Evolutionary conservation across 2,797 vertebrate genomes (phyloP), one percentile per base, ranked within the genome.

Genomic region (Gymnoscopelus microlampas): DNA sequence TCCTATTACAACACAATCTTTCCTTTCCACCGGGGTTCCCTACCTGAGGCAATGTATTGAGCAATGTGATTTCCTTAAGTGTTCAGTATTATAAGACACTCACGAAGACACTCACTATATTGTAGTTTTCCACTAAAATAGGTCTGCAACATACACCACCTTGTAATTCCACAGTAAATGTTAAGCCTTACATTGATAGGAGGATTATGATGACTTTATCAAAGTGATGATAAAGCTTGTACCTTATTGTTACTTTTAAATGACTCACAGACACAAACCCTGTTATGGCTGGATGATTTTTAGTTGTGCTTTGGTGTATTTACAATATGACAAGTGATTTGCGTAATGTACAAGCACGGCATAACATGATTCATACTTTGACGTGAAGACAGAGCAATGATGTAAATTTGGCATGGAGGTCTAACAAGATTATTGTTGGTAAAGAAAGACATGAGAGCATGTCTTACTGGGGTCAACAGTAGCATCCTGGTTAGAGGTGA

Each of bases 111-210:
- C 3, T 19, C 2, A 51, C 32, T 4, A 44, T 50, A 57, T 59
- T 60, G 73, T 76, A 68, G 47, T 4, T 82, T 84, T 75, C 62
- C 63, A 70, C 14, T 4, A 11, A 26, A 11, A 23, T 0, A n/a
- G 10, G 60, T 68, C 47, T 11, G 35, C 1, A 55, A 44, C 8
- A 7, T 5, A 39, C 35, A 8, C 9, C 39, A 44, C 39, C 39
- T 44, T 44, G 39, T 44, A 44, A 44, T 10, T 44, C 32, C 32
- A 44, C 39, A 44, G 39, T 9, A 10, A 44, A 44, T 44, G 9
- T 10, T 44, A 44, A 44, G 39, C 39, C 39, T 44, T 44, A 9
- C 7, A 44, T 44, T 44, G 39, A 44, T 44, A 10, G 39, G 39
- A 35, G 39, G 39, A 44, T 44, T 44, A 44, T 7, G 39, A 44